Evolutionary conservation across 2,113 vertebrate species (phyloP).

Genomic region (Actenoides lindsayi): DNA sequence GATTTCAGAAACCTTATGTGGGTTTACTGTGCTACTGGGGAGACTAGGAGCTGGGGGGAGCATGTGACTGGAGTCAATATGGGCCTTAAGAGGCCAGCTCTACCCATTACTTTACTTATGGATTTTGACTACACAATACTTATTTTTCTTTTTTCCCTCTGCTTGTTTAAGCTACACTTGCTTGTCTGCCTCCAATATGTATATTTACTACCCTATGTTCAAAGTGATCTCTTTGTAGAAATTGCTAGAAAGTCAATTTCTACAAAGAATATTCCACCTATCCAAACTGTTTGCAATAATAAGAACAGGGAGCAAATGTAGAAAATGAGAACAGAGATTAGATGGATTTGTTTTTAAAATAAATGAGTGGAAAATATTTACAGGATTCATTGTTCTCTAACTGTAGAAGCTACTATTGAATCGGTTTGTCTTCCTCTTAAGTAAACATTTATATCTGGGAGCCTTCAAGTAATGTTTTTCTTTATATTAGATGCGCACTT

Average conservation of each 20-base stretch:
- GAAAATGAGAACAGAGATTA: not conserved
- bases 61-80: not conserved
- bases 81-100: not conserved
- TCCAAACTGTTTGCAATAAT: not conserved
- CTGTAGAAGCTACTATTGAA: not conserved
- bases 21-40: not conserved
- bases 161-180: not conserved
- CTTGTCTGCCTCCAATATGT: not conserved
- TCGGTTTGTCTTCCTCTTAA: not conserved
- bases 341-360: not conserved
- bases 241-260: not conserved
- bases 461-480: not conserved
- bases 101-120: not conserved
- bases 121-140: not conserved
- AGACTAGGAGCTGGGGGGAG: not conserved
- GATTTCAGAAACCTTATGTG: not conserved
- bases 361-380: constrained; percentile 3
- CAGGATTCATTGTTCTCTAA: not conserved
- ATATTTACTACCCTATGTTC: not conserved
- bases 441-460: not conserved
- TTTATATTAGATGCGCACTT: not conserved
- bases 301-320: not conserved
- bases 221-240: not conserved
- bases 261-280: not conserved
- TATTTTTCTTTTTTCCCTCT: not conserved